phyloP scores from a whole-genome alignment of 2,888 invertebrate species.

The Luperina testacea region DNA sequence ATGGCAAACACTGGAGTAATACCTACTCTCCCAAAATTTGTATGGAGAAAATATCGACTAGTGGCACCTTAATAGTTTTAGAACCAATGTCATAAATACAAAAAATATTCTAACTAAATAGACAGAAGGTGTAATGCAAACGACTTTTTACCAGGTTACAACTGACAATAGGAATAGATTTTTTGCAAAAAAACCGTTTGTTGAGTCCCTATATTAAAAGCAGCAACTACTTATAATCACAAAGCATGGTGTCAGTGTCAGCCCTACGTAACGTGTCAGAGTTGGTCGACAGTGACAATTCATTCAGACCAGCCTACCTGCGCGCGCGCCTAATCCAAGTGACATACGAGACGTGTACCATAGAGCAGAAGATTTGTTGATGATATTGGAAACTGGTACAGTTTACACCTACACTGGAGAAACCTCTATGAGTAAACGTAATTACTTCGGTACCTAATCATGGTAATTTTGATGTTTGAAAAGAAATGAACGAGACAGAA shows the following conservation, averaged over 20 bases:
- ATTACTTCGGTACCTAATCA: not conserved
- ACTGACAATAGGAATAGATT: not conserved
- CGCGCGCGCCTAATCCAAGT: slow-evolving; percentile 87
- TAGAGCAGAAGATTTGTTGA: slow-evolving; percentile 66
- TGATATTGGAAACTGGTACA: not conserved
- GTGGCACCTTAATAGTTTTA: too few species aligned
- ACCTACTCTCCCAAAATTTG: too few species aligned
- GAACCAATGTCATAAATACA: not conserved
- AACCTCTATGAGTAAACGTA: slow-evolving; percentile 16
- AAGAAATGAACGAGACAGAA: not conserved
- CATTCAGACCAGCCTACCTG: slow-evolving; percentile 87
- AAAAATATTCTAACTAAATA: not conserved
- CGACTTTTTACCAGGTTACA: not conserved
- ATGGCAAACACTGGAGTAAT: too few species aligned
- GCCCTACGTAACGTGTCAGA: slow-evolving; percentile 83
- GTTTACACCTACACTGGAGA: slow-evolving; percentile 31
- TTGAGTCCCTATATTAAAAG: slow-evolving; percentile 14
- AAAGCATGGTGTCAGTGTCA: slow-evolving; percentile 70
- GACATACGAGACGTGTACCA: slow-evolving; percentile 82
- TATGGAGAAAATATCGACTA: too few species aligned
- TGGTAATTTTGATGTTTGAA: not conserved
- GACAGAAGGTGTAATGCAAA: not conserved
- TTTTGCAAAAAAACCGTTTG: not conserved
- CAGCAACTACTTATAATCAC: slow-evolving; percentile 30
- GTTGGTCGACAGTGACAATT: slow-evolving; percentile 87